Conservation (phyloP, 2,888 invertebrate species). For the Cerastoderma edule region DNA sequence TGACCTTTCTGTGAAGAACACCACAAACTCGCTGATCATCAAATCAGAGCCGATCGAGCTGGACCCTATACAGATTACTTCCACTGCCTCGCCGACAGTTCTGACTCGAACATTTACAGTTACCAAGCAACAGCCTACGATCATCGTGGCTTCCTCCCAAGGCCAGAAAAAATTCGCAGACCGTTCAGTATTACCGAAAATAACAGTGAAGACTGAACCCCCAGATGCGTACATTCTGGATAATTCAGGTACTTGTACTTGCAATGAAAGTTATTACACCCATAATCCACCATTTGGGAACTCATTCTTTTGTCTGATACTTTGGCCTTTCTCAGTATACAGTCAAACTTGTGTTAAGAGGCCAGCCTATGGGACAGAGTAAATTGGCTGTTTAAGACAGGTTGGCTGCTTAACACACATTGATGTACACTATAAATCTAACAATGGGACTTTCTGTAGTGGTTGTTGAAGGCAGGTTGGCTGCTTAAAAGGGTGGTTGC, state of each 20-base stretch:
- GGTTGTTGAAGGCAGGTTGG: no score
- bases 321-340: no score
- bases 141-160: slow-evolving; percentile 78
- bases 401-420: no score
- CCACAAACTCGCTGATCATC: slow-evolving; percentile 24
- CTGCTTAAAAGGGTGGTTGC: no score
- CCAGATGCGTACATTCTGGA: slow-evolving; percentile 71
- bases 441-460: no score
- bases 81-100: slow-evolving; percentile 60
- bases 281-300: no score
- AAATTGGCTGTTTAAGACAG: no score
- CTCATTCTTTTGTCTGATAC: no score
- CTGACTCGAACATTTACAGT: slow-evolving; percentile 64
- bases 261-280: neutral
- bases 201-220: slow-evolving; percentile 89
- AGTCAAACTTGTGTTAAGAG: no score
- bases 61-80: slow-evolving; percentile 66
- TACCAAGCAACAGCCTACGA: slow-evolving; percentile 84
- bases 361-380: no score
- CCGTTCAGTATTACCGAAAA: slow-evolving; percentile 85
- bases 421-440: no score
- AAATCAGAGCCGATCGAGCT: slow-evolving; percentile 73
- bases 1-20: slow-evolving; percentile 88
- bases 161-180: slow-evolving; percentile 45
- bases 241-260: slow-evolving; percentile 54